Evolutionary conservation across 23 tunicate species (phyloP), one percentile per base, ranked within the genome.

Genomic region (Styela plicata): DNA sequence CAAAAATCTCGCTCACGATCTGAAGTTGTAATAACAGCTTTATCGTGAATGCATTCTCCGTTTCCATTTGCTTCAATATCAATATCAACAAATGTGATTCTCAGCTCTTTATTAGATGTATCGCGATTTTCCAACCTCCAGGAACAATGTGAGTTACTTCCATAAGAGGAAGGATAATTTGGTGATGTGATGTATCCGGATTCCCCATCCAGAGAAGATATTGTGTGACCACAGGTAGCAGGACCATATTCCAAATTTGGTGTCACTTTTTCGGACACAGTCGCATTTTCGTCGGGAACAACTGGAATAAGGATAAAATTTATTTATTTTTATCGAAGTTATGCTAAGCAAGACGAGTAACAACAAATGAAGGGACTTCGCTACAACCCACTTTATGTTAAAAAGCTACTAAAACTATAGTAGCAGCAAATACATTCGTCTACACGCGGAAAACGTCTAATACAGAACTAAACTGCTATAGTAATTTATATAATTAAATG

Each of bases 61-160:
- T 36, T 1, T 25, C 53, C 81, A 57, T 76, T 53, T 21, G 33
- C 44, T 44, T 76, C 81, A 10, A 76, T 53, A 44, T 76, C 81
- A 24, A 76, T 53, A 18, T 76, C 81, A 28, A 44, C 0, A 27
- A 76, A 76, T 44, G 63, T 28, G 16, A 76, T 53, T 25, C 17
- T 29, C 64, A 76, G 81, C 17, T 28, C 23, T 31, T 31, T 27
- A n/a, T 33, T 71, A 21, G 32, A 21, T 3, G 77, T 5, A 32
- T 71, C 35, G 7, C 10, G 7, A 36, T 28, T 32, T 22, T 30
- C 34, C 3, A 71, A 19, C 3, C 5, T 32, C 77, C 77, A 71
- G 17, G 5, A 3, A 17, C 77, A 71, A 32, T 30, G 34, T 21
- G 77, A 28, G 77, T 71, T 71, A n/a, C 36, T 22, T 29, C 36